Evolutionary conservation across 2,888 invertebrate genomes (phyloP), one percentile per base, ranked within the genome.

Genomic region (Aethes cnicana): DNA sequence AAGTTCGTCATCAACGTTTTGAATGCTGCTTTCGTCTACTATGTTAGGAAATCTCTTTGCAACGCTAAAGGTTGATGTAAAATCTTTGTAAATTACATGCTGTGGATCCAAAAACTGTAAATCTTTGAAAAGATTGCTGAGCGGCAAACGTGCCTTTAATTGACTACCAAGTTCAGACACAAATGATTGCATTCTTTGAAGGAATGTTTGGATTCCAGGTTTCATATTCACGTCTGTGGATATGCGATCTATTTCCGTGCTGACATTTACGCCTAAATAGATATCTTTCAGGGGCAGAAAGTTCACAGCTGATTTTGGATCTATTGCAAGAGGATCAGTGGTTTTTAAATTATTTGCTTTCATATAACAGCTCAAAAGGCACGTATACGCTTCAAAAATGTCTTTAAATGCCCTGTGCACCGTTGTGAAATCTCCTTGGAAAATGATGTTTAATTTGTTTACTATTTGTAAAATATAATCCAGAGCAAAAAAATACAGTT

Each of bases 61-160:
- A 42, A 35, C 18, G 17, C 28, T 53, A 18, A 23, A 20, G 2
- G 26, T 42, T 35, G 41, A 44, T 4, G 23, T n/a, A 47, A 57
- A 50, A 6, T 54, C 44, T 37, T 57, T 55, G 36, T 54, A 55
- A 2, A 53, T 44, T 9, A 55, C 48, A 25, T 55, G n/a, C 25
- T 55, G 53, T 12, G 53, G 55, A 42, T 36, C 48, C 12, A 54
- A 47, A 20, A 58, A 54, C 23, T 54, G 49, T 52, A 55, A 47
- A 20, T 58, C 17, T 33, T 54, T 36, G 28, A 58, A 58, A 25
- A 52, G 8, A 9, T 36, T 48, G 18, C 12, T 48, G 1, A 54
- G 35, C 35, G 54, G 54, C 35, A 54, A 30, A 35, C 54, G 47
- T 42, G 46, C 32, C 12, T 54, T 54, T 30, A 49, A 32, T 50